phyloP scores from a whole-genome alignment of 2,888 invertebrate species.

The Cataglyphis albicans region DNA sequence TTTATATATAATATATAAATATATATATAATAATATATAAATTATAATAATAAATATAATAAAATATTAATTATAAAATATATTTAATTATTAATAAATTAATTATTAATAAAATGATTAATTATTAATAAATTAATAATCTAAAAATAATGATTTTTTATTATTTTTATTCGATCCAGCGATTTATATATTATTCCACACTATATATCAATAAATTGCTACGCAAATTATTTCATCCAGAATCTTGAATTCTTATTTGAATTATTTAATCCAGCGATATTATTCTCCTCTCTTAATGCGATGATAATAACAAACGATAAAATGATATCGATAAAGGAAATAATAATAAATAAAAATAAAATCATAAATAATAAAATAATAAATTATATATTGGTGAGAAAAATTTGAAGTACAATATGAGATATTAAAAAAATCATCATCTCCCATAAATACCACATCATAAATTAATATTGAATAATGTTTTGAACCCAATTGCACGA shows the following conservation, averaged over 20 bases:
- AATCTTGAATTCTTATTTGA: neutral
- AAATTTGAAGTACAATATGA: neutral
- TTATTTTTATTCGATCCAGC: neutral
- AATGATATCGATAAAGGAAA: too few species aligned
- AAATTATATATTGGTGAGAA: neutral
- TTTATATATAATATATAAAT: neutral
- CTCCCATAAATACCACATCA: neutral
- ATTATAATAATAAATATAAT: too few species aligned
- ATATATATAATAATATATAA: too few species aligned
- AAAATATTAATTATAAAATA: too few species aligned
- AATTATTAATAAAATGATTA: neutral
- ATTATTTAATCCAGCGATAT: neutral
- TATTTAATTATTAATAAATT: too few species aligned
- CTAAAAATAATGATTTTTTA: neutral
- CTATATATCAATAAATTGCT: neutral
- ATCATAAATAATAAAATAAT: neutral
- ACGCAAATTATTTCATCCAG: neutral
- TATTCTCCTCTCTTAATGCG: neutral
- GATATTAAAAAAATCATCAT: neutral
- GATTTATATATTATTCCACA: neutral
- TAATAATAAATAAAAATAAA: too few species aligned
- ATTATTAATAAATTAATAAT: neutral
- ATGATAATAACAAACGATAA: neutral
- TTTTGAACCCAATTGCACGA: too few species aligned
- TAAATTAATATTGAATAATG: neutral